phyloP scores from a whole-genome alignment of 1,140 invertebrate genomes.

The Lasaia peninsularis region DNA sequence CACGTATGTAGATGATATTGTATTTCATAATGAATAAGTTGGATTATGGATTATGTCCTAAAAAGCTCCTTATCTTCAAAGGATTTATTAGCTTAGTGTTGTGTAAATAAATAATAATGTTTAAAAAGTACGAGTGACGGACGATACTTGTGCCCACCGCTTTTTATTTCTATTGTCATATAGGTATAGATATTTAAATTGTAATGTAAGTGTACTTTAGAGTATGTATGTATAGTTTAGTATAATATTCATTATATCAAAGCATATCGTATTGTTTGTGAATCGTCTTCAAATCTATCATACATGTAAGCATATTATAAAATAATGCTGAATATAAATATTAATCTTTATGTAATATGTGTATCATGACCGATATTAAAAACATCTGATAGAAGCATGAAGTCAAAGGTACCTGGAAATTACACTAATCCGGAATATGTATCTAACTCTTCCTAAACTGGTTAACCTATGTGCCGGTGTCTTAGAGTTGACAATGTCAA shows the following conservation, averaged over 20 bases:
- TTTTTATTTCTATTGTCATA: not conserved
- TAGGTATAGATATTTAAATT: not conserved
- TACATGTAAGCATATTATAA: not conserved
- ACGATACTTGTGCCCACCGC: constrained; percentile 8
- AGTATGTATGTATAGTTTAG: not conserved
- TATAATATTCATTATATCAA: not conserved
- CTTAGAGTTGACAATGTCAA: no score
- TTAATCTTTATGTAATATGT: not conserved
- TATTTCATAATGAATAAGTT: not conserved
- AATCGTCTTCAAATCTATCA: not conserved
- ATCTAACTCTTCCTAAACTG: no score
- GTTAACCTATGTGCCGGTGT: no score
- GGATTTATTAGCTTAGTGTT: not conserved
- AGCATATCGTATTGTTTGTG: constrained; percentile 6
- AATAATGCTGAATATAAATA: not conserved
- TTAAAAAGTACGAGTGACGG: not conserved
- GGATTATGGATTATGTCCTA: not conserved
- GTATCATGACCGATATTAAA: not conserved
- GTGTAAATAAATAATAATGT: constrained; percentile 18
- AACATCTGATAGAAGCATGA: not conserved
- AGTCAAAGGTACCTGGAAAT: no score
- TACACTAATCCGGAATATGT: no score
- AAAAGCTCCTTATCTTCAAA: not conserved
- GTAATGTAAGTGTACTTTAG: not conserved
- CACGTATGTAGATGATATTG: not conserved